These are phyloP conservation scores for Xestia ashworthii DNA, from an alignment of 2,888 invertebrate species.

Conservation along the genomic window DNA sequence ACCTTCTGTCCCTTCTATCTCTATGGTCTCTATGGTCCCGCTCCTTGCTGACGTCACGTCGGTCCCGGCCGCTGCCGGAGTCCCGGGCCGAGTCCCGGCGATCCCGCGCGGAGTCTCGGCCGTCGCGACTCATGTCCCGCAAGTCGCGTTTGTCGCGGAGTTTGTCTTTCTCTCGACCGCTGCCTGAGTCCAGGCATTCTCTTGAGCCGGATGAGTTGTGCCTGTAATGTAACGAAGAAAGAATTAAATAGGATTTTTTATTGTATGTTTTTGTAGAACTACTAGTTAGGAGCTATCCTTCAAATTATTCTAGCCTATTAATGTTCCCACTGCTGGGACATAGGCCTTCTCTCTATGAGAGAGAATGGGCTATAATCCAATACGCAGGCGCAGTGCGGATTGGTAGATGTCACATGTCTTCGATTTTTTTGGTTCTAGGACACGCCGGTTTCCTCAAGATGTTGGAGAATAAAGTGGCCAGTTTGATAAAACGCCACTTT, in stretches of 20 bases:
- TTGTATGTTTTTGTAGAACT: not conserved
- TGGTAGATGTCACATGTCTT: too few species aligned
- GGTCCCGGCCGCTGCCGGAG: constrained; percentile 86
- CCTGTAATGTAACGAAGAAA: constrained; percentile 68
- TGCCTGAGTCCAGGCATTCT: constrained; percentile 88
- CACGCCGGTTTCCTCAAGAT: too few species aligned
- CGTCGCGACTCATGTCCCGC: constrained; percentile 83
- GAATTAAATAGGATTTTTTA: not conserved
- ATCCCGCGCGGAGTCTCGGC: constrained; percentile 83
- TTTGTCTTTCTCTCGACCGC: constrained; percentile 88
- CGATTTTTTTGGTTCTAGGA: too few species aligned
- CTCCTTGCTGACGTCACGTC: constrained; percentile 83
- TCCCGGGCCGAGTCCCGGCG: constrained; percentile 83
- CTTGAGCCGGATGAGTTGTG: constrained; percentile 88
- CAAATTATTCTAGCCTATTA: too few species aligned
- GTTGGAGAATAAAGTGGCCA: too few species aligned
- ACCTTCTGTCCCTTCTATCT: constrained; percentile 76
- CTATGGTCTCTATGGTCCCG: constrained; percentile 80
- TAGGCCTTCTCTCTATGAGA: too few species aligned
- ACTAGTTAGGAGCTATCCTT: not conserved
- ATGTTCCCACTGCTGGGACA: too few species aligned
- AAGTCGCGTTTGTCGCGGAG: constrained; percentile 84
- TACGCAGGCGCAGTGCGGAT: too few species aligned
- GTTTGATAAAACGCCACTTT: not conserved
- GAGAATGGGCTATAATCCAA: too few species aligned